Percentiles rank a stretch among this genome's conserved stretches.
These are phyloP conservation scores for Yponomeuta sedellus DNA, from an alignment of 2,888 invertebrate species.

Conservation along the genomic window DNA sequence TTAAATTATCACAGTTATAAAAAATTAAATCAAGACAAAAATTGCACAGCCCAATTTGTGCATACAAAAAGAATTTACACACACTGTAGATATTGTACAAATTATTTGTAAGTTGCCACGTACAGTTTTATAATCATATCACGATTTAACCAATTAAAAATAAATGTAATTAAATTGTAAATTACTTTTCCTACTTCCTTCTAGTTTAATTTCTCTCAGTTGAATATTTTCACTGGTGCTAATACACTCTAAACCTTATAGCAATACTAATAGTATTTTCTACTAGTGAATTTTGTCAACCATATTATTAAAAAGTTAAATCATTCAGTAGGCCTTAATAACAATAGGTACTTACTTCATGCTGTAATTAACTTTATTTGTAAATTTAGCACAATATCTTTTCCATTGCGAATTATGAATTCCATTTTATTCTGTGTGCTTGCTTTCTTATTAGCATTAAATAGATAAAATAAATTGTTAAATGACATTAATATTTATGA, in stretches of 20 bases:
- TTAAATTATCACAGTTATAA: conserved; percentile 51
- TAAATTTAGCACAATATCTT: not conserved
- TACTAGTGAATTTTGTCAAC: conserved; percentile 12
- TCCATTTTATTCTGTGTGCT: not conserved
- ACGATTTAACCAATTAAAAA: conserved; percentile 28
- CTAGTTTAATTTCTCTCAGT: conserved; percentile 26
- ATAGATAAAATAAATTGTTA: not conserved
- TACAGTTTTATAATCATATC: conserved; percentile 72
- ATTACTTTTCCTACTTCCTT: conserved; percentile 7
- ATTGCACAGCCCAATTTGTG: conserved; percentile 12
- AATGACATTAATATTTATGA: not conserved
- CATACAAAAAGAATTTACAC: conserved; percentile 28
- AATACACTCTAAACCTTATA: conserved; percentile 25
- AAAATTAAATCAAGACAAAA: conserved; percentile 28
- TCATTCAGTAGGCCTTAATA: conserved; percentile 8
- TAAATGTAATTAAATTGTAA: conserved; percentile 23
- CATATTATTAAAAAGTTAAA: not conserved
- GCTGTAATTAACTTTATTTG: not conserved
- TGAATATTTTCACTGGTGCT: conserved; percentile 49
- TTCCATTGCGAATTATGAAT: conserved; percentile 3
- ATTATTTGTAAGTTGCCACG: conserved; percentile 33
- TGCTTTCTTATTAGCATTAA: not conserved
- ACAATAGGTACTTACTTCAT: not conserved
- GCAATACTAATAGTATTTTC: conserved; percentile 12
- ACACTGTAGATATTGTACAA: conserved; percentile 72